These are phyloP conservation scores for Chesias legatella DNA, from an alignment of 2,888 invertebrate species.

Conservation along the genomic window DNA sequence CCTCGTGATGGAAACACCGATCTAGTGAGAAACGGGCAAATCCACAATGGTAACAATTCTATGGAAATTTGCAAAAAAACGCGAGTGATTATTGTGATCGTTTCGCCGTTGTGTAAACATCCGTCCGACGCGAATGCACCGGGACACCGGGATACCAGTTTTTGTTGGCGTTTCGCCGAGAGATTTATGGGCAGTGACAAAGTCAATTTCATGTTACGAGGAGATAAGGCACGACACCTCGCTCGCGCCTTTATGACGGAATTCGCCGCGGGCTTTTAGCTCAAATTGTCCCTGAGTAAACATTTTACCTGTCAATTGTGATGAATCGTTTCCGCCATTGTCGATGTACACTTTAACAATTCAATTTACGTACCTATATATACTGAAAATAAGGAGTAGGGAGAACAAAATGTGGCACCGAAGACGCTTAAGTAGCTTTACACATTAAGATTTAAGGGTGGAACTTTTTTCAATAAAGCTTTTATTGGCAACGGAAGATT, in stretches of 20 bases:
- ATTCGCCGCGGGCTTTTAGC: conserved; percentile 69
- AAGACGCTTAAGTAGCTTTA: conserved; percentile 20
- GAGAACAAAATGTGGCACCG: conserved; percentile 24
- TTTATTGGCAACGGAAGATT: conserved; percentile 9
- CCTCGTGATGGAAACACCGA: too few species aligned
- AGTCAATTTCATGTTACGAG: conserved; percentile 72
- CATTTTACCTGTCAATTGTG: conserved; percentile 75
- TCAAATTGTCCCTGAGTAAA: conserved; percentile 70
- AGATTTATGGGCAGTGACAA: conserved; percentile 77
- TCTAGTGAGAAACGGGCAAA: conserved; percentile 32
- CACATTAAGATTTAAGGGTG: conserved; percentile 4
- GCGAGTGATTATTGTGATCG: conserved; percentile 41
- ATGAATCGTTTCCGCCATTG: conserved; percentile 61
- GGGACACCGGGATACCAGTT: conserved; percentile 53
- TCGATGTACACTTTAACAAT: conserved; percentile 53
- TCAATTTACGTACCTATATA: too few species aligned
- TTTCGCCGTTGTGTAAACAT: conserved; percentile 72
- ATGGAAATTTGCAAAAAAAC: conserved; percentile 46
- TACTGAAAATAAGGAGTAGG: conserved; percentile 35
- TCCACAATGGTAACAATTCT: conserved; percentile 40
- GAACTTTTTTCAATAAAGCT: conserved; percentile 8
- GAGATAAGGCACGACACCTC: conserved; percentile 54
- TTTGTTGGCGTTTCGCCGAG: conserved; percentile 54
- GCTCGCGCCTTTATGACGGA: conserved; percentile 54
- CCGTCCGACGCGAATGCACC: conserved; percentile 56